phyloP scores from a whole-genome alignment of 1,140 invertebrate genomes.

The Hirudo medicinalis region DNA sequence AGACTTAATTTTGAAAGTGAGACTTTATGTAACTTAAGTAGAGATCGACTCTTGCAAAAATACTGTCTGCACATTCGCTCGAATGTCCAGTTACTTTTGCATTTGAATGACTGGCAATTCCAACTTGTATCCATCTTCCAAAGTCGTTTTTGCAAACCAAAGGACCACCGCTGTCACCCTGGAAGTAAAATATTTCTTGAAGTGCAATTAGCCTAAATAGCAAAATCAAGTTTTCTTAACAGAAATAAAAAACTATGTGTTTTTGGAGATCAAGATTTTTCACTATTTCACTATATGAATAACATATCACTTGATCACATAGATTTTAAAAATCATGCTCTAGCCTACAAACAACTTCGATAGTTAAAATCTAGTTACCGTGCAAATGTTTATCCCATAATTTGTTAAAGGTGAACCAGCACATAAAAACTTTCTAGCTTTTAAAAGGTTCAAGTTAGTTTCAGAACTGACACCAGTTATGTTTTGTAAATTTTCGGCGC shows the following conservation, averaged over 20 bases:
- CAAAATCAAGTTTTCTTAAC: too few relatives aligned
- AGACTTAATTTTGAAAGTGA: too few relatives aligned
- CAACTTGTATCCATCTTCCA: background rate
- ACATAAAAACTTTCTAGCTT: background rate
- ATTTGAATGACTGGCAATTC: background rate
- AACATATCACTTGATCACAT: too few relatives aligned
- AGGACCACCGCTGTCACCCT: constrained; percentile 5
- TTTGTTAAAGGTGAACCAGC: background rate
- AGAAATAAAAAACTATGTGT: too few relatives aligned
- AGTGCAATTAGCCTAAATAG: too few relatives aligned
- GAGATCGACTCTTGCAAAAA: background rate
- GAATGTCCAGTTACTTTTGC: background rate
- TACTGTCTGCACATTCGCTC: background rate
- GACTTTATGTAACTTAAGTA: too few relatives aligned
- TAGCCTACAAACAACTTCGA: too few relatives aligned
- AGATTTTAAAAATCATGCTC: too few relatives aligned
- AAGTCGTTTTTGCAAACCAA: background rate
- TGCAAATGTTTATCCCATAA: background rate
- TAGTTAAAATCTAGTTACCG: background rate
- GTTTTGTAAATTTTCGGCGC: background rate
- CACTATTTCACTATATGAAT: too few relatives aligned
- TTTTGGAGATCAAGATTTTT: too few relatives aligned
- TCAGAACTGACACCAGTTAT: background rate
- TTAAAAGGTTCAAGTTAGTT: background rate
- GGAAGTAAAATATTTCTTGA: too few relatives aligned